A percentile compares a stretch with the other conserved stretches of the same genome.
Conservation (phyloP, 1,140 invertebrate genomes). For the Drosophila punjabiensis region DNA sequence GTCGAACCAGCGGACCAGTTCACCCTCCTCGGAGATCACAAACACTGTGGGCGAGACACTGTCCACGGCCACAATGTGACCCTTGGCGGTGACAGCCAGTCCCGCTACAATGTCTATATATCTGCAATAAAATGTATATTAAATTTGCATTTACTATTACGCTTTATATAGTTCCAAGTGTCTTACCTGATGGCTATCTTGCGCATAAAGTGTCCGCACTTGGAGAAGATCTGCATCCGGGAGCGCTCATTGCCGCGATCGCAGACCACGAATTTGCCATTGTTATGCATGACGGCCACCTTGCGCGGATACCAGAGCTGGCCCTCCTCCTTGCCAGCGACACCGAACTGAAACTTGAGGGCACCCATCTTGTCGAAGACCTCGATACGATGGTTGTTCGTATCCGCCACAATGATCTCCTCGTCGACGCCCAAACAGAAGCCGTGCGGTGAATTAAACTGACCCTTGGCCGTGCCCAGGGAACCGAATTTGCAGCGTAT, state of each 20-base stretch:
- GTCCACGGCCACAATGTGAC: conserved; percentile 98
- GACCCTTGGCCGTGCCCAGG: conserved; percentile 94
- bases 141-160: neutral
- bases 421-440: conserved; percentile 97
- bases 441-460: conserved; percentile 98
- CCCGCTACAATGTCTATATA: conserved; percentile 99
- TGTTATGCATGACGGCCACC: conserved; percentile 95
- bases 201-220: conserved; percentile 94
- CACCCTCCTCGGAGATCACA: conserved; percentile 95
- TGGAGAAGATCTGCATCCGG: conserved; percentile 98
- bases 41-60: conserved; percentile 98
- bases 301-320: conserved; percentile 98
- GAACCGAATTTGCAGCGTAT: conserved; percentile 97
- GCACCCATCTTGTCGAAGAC: conserved; percentile 96
- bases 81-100: conserved; percentile 94
- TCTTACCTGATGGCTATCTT: conserved; percentile 93
- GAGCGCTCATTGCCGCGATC: conserved; percentile 98
- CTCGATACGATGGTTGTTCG: conserved; percentile 97
- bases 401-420: conserved; percentile 98
- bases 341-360: conserved; percentile 95
- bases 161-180: neutral
- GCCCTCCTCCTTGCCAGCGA: conserved; percentile 96
- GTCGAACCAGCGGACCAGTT: conserved; percentile 97
- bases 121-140: conserved; percentile 82
- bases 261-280: conserved; percentile 97